Percentiles rank a stretch among this genome's conserved stretches.
Conservation (phyloP, 2,888 invertebrate genomes). For the Hypomecis atomaria region DNA sequence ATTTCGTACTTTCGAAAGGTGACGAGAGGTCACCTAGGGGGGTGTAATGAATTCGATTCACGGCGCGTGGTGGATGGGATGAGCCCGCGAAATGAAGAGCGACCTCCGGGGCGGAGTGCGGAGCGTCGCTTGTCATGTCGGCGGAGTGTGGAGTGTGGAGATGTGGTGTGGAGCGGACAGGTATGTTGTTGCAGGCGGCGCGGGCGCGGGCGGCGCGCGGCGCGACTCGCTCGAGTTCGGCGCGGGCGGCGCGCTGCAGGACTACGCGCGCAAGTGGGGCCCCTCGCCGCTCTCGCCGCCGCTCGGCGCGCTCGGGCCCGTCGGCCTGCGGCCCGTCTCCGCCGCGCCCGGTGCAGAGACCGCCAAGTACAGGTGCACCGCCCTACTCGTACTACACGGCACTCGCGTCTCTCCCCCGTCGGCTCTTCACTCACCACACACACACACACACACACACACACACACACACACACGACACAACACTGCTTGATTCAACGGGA, state of each 20-base stretch:
- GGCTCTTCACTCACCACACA: background rate
- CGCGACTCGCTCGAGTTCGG: constrained; percentile 86
- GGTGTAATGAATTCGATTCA: background rate
- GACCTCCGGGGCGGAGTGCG: background rate
- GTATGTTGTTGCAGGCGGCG: constrained; percentile 73
- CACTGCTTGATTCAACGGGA: background rate
- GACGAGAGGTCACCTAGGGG: too few species aligned
- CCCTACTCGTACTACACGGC: constrained; percentile 14
- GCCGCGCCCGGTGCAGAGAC: constrained; percentile 96
- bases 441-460: background rate
- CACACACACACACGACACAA: constrained; percentile 11
- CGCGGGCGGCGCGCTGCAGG: constrained; percentile 76
- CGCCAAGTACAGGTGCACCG: constrained; percentile 86
- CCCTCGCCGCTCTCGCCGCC: constrained; percentile 89
- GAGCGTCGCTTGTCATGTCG: constrained; percentile 40
- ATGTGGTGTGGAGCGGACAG: constrained; percentile 49
- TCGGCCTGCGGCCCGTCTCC: constrained; percentile 86
- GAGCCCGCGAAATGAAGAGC: background rate
- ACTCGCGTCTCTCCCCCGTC: constrained; percentile 15
- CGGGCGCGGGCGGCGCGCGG: constrained; percentile 74
- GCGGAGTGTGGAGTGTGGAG: constrained; percentile 38
- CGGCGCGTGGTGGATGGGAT: background rate
- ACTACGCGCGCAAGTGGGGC: constrained; percentile 85
- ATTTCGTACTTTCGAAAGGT: background rate
- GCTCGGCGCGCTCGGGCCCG: constrained; percentile 86